Percentiles rank a stretch among this genome's conserved stretches.
Evolutionary conservation across 2,113 vertebrate genomes (phyloP).

Genomic region (Lucifuga dentata): DNA sequence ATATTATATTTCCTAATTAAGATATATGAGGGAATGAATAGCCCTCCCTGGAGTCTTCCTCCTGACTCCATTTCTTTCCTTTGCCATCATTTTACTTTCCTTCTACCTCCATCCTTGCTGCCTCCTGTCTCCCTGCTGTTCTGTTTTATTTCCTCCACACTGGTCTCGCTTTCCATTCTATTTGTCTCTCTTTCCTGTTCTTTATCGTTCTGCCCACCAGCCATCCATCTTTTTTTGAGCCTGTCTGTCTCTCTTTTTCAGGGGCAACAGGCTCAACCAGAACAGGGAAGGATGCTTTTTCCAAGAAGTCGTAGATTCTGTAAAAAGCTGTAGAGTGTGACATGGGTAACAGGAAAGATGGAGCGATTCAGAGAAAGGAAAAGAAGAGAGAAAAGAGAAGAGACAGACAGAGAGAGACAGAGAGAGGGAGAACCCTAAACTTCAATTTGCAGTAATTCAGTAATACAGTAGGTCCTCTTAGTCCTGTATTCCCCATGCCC

Average conservation of each 20-base stretch:
- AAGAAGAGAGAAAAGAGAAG: slow-evolving; percentile 26
- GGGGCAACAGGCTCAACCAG: slow-evolving; percentile 21
- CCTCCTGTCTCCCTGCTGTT: not conserved
- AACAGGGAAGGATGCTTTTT: slow-evolving; percentile 50
- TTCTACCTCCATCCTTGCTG: slow-evolving; percentile 9
- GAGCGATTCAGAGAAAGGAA: slow-evolving; percentile 39
- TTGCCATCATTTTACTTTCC: slow-evolving; percentile 25
- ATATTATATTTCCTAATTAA: slow-evolving; percentile 75
- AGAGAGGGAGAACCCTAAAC: slow-evolving; percentile 56
- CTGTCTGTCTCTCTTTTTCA: slow-evolving; percentile 5
- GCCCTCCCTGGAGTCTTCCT: slow-evolving; percentile 35
- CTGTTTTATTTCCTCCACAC: slow-evolving; percentile 24
- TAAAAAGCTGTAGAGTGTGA: slow-evolving; percentile 37
- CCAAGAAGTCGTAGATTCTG: slow-evolving; percentile 58
- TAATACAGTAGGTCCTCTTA: slow-evolving; percentile 64
- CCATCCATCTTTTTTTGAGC: slow-evolving; percentile 26
- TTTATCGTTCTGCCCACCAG: slow-evolving; percentile 31
- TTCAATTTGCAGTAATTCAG: slow-evolving; percentile 84
- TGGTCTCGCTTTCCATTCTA: slow-evolving; percentile 37
- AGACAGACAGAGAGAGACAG: slow-evolving; percentile 8
- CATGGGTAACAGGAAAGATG: slow-evolving; percentile 24
- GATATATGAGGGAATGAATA: slow-evolving; percentile 42
- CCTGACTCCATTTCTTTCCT: slow-evolving; percentile 30
- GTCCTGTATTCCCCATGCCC: slow-evolving; percentile 41
- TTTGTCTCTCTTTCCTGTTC: slow-evolving; percentile 35